Conservation (phyloP, 2,797 vertebrate genomes). For the Okamejei kenojei region DNA sequence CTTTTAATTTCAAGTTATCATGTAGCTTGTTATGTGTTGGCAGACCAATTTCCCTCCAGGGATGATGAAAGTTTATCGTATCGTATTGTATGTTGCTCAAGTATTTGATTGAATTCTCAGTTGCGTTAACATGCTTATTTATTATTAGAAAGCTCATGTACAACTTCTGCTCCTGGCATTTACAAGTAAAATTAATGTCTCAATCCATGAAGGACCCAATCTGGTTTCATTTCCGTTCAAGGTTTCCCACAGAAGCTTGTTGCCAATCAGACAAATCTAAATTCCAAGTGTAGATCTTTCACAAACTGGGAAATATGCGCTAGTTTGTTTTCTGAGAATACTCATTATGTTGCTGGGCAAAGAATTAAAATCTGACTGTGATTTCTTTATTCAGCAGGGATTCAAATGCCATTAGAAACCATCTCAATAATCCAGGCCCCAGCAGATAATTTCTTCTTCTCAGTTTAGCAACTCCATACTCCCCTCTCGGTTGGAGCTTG, state of each 20-base stretch:
- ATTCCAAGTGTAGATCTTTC: neutral
- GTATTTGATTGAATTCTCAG: neutral
- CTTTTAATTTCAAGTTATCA: no score
- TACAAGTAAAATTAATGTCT: neutral
- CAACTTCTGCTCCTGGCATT: neutral
- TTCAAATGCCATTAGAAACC: no score
- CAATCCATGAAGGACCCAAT: neutral
- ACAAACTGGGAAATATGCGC: neutral
- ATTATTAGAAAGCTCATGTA: neutral
- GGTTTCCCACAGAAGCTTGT: neutral
- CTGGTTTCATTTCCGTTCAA: neutral
- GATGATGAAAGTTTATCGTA: no score
- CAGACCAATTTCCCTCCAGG: no score
- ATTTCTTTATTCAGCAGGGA: neutral
- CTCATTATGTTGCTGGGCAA: neutral
- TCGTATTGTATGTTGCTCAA: neutral
- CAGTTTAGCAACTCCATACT: no score
- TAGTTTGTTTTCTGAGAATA: neutral
- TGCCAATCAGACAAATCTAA: neutral
- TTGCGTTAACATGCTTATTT: neutral
- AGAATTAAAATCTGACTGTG: neutral
- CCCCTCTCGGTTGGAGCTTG: no score
- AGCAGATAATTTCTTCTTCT: no score
- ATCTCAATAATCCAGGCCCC: no score
- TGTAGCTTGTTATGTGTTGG: no score